phyloP scores from a whole-genome alignment of 2,797 vertebrate species.

The Lithobates sylvaticus region DNA sequence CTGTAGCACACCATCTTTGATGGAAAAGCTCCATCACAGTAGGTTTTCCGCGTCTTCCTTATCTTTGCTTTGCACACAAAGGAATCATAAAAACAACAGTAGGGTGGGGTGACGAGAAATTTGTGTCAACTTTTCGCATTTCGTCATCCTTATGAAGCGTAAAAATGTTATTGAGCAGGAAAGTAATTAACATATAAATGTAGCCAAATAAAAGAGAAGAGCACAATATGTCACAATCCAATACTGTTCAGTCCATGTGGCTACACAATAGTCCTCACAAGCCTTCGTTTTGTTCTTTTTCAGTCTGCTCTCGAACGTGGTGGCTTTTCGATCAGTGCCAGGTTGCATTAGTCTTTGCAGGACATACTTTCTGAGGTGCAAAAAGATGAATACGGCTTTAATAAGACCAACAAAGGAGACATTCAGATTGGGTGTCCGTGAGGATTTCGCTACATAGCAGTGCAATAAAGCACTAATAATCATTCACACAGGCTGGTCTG shows the following conservation, averaged over 20 bases:
- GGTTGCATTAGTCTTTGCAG: too few relatives aligned
- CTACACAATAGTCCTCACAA: background rate
- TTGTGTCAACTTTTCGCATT: too few relatives aligned
- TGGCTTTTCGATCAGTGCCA: too few relatives aligned
- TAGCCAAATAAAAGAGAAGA: background rate
- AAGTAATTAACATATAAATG: background rate
- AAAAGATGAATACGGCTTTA: background rate
- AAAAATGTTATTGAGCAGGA: background rate
- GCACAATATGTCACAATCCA: background rate
- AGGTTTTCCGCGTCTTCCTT: too few relatives aligned
- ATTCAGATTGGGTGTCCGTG: background rate
- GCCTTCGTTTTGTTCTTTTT: background rate
- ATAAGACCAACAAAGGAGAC: background rate
- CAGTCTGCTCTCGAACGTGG: background rate
- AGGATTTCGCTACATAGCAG: conserved; percentile 15
- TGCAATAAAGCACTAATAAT: conserved; percentile 40
- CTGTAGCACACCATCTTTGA: too few relatives aligned
- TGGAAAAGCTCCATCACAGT: too few relatives aligned
- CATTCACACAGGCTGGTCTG: conserved; percentile 50
- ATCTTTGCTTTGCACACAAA: too few relatives aligned
- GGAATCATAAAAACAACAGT: too few relatives aligned
- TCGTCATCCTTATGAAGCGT: background rate
- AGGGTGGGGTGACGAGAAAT: too few relatives aligned
- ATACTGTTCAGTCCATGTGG: background rate
- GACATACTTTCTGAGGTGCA: background rate